Conservation (phyloP, 1,140 invertebrate genomes). For the Phymorhynchus buccinoides region DNA sequence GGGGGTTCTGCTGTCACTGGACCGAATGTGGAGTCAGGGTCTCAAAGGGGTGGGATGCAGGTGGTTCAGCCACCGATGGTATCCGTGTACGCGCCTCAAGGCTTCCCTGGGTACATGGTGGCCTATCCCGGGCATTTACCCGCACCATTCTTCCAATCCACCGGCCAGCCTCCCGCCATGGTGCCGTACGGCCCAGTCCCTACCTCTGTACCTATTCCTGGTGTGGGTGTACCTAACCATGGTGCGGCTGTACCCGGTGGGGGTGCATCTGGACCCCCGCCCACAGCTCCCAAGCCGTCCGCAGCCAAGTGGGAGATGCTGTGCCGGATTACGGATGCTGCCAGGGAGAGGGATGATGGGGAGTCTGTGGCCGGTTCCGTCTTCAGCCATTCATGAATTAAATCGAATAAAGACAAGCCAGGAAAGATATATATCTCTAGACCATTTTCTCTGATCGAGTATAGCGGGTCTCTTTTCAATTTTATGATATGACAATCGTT, state of each 20-base stretch:
- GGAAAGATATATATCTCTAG: too few species aligned
- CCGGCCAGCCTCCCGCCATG: slow-evolving; percentile 13
- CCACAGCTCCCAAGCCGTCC: not conserved
- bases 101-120: not conserved
- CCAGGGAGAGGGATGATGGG: not conserved
- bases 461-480: too few species aligned
- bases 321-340: slow-evolving; percentile 29
- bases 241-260: not conserved
- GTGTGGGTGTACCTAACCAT: not conserved
- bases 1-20: not conserved
- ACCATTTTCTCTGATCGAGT: too few species aligned
- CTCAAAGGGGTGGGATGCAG: not conserved
- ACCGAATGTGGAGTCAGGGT: not conserved
- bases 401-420: too few species aligned
- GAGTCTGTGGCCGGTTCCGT: slow-evolving; percentile 33
- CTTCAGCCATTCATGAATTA: not conserved
- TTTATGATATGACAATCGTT: too few species aligned
- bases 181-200: not conserved
- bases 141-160: not conserved
- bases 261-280: not conserved
- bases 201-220: not conserved
- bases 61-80: not conserved
- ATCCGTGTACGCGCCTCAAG: slow-evolving; percentile 20
- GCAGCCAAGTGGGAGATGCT: slow-evolving; percentile 37
- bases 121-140: slow-evolving; percentile 8